A percentile compares a stretch with the other conserved stretches of the same genome.
These are phyloP conservation scores for Gerosis bhagava DNA, from an alignment of 2,888 invertebrate species.

Conservation along the genomic window DNA sequence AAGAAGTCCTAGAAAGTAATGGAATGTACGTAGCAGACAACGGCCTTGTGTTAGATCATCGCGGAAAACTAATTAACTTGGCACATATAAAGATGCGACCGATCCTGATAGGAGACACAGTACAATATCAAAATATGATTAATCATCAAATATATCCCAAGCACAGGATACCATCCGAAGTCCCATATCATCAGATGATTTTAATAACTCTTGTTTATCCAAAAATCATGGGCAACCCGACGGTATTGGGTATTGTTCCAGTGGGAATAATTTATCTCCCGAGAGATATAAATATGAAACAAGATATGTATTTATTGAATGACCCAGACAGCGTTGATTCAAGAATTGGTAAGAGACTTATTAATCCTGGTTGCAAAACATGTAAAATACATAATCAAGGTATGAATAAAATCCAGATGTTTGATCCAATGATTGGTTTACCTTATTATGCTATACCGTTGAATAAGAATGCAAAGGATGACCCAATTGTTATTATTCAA, in stretches of 20 bases:
- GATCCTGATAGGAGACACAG: slow-evolving; percentile 49
- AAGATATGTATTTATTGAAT: too few relatives aligned
- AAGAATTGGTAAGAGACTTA: neutral
- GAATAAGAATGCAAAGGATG: too few relatives aligned
- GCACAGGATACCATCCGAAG: neutral
- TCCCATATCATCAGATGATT: slow-evolving; percentile 6
- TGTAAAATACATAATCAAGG: neutral
- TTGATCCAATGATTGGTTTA: too few relatives aligned
- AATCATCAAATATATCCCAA: neutral
- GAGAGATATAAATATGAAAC: neutral
- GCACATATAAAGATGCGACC: slow-evolving; percentile 52
- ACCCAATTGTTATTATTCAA: too few relatives aligned
- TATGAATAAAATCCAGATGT: too few relatives aligned
- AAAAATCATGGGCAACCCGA: too few relatives aligned
- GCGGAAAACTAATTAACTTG: slow-evolving; percentile 42
- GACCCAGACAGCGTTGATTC: too few relatives aligned
- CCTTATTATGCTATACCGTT: too few relatives aligned
- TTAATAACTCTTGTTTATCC: slow-evolving; percentile 36
- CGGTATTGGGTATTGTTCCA: slow-evolving; percentile 54
- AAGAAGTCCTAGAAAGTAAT: slow-evolving; percentile 45
- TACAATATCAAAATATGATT: slow-evolving; percentile 13
- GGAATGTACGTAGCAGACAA: slow-evolving; percentile 36
- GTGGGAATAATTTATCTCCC: slow-evolving; percentile 42
- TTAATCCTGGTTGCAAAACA: neutral
- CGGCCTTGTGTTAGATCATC: slow-evolving; percentile 43